Evolutionary conservation across 2,888 invertebrate genomes (phyloP).

Genomic region (Eurois occulta): DNA sequence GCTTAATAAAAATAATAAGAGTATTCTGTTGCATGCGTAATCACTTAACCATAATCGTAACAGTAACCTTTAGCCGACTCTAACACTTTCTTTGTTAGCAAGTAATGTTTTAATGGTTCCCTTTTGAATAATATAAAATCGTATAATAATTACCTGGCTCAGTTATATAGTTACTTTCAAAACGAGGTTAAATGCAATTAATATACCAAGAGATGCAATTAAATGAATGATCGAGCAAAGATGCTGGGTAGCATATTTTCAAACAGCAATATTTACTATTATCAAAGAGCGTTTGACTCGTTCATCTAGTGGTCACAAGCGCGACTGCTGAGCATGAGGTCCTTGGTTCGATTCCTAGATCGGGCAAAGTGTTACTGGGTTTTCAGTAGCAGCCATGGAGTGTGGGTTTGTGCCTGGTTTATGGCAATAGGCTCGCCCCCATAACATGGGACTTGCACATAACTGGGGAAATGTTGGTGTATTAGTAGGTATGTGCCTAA

Average conservation of each 20-base stretch:
- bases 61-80: constrained; percentile 30
- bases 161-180: background rate
- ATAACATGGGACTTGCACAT: too few relatives aligned
- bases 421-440: too few relatives aligned
- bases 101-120: constrained; percentile 26
- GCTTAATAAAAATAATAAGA: background rate
- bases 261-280: background rate
- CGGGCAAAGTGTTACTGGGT: too few relatives aligned
- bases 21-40: constrained; percentile 22
- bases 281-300: too few relatives aligned
- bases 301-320: too few relatives aligned
- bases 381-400: too few relatives aligned
- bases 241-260: background rate
- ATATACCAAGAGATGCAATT: background rate
- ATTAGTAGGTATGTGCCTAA: too few relatives aligned
- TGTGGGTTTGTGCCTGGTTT: too few relatives aligned
- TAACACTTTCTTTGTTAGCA: constrained; percentile 26
- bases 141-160: background rate
- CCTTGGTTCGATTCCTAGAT: too few relatives aligned
- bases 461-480: too few relatives aligned
- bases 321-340: too few relatives aligned
- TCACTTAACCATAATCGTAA: constrained; percentile 36
- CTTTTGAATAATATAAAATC: background rate
- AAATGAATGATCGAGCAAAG: too few relatives aligned
- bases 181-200: background rate